A percentile compares a stretch with the other conserved stretches of the same genome.
phyloP scores from a whole-genome alignment of 2,113 vertebrate species.

The Vidua chalybeata region DNA sequence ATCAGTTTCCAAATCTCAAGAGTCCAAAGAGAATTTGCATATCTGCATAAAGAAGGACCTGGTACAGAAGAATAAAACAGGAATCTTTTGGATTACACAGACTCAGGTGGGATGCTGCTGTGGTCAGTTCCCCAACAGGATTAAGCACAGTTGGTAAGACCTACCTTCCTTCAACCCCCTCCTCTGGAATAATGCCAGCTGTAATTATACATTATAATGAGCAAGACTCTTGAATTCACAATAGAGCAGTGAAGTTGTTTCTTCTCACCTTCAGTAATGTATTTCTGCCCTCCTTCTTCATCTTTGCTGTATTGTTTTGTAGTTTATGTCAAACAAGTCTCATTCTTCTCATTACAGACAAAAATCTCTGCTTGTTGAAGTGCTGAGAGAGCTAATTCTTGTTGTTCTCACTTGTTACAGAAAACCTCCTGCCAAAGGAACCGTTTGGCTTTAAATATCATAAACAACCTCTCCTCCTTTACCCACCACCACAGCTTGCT shows the following conservation, averaged over 20 bases:
- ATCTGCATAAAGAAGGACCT: conserved; percentile 24
- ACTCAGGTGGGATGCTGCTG: neutral
- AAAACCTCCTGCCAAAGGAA: conserved; percentile 49
- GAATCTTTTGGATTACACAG: neutral
- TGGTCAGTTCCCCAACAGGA: neutral
- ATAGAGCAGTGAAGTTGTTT: conserved; percentile 28
- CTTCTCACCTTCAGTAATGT: conserved; percentile 28
- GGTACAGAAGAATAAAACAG: neutral
- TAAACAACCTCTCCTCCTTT: conserved; percentile 38
- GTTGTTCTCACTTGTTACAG: conserved; percentile 37
- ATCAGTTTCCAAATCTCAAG: conserved; percentile 18
- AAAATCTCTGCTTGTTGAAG: conserved; percentile 23
- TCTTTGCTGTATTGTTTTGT: conserved; percentile 14
- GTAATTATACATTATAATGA: conserved; percentile 38
- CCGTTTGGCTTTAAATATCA: conserved; percentile 18
- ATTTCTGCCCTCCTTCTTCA: conserved; percentile 43
- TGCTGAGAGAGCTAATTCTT: conserved; percentile 30
- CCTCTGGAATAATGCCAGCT: conserved; percentile 25
- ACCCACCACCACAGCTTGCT: neutral
- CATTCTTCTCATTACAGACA: conserved; percentile 56
- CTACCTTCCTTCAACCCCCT: neutral
- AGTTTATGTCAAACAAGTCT: conserved; percentile 42
- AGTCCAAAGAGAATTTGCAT: conserved; percentile 37
- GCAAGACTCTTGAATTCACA: conserved; percentile 16
- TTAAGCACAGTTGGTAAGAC: neutral